Base-by-base conservation (phyloP, 2,113 vertebrate species). In the Cyanoderma ruficeps region DNA sequence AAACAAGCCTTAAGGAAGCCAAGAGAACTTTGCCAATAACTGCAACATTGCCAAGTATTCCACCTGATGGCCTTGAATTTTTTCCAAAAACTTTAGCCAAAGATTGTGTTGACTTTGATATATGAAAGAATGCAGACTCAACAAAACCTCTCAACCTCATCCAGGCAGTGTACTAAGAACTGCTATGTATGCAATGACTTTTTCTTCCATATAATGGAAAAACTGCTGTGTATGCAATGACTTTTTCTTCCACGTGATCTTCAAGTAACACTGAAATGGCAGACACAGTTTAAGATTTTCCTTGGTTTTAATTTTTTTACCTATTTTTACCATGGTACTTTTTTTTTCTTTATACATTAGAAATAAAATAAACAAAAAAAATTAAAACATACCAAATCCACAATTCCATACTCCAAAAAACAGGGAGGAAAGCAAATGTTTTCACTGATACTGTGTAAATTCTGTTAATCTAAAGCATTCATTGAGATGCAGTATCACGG, bases 71-170 rank as follows among this genome's bases (percentile, higher is more conserved):
- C n/a, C 89, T 79, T 84, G 74, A 91, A 31, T 50, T 64, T 63
- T 76, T 89, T 79, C 57, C 81, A 93, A 85, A 61, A 39, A 33
- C 35, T 50, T 65, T 65, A 93, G 75, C 25, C 24, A 75, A 87
- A 72, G 78, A 76, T 31, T 49, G 39, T 71, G n/a, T 83, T 93
- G 88, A 82, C 70, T 94, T 89, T 85, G 74, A 92, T 77, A 27
- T 61, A 68, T 41, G 55, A 87, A 93, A 60, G 74, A 94, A 69
- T 76, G 78, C 57, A 94, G 87, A 87, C 63, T 79, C 52, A 35
- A 91, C 49, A 93, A 92, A 91, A 49, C 7, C 70, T 91, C 65
- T 78, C 50, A 74, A 44, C 52, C 71, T 47, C 0, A 0, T 81
- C 70, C 49, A 79, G 25, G 46, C 55, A 91, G 23, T 33, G 15